These are phyloP conservation scores for Vanacampus margaritifer DNA, from an alignment of 2,113 vertebrate genomes.

Conservation along the genomic window DNA sequence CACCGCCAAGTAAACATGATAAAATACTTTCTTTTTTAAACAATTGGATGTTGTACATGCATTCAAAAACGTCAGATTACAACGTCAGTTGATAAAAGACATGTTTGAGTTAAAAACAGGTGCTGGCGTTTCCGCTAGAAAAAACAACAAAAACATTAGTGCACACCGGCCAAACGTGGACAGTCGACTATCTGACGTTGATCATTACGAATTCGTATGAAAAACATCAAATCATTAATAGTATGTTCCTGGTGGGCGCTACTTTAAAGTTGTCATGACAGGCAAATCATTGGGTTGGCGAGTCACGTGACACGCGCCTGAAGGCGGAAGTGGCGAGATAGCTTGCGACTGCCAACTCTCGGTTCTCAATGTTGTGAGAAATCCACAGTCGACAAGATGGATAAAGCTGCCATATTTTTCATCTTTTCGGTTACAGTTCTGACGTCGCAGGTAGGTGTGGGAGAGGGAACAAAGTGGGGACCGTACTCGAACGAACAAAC, in stretches of 20 bases:
- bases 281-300: neutral
- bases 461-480: neutral
- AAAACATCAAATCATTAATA: no score
- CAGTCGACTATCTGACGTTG: no score
- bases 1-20: neutral
- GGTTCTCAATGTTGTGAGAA: neutral
- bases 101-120: no score
- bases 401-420: constrained; percentile 16
- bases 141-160: no score
- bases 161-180: no score
- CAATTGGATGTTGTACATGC: no score
- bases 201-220: no score
- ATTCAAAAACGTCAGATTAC: no score
- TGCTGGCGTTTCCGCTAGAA: no score
- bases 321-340: neutral
- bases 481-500: neutral
- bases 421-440: constrained; percentile 36
- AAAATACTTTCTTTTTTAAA: no score
- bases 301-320: neutral
- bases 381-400: constrained; percentile 43
- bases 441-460: constrained; percentile 52
- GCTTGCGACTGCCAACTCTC: neutral
- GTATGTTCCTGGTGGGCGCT: neutral
- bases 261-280: neutral
- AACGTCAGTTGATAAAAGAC: no score